Evolutionary conservation across 2,797 vertebrate genomes (phyloP).

Genomic region (Acanthurus tractus): DNA sequence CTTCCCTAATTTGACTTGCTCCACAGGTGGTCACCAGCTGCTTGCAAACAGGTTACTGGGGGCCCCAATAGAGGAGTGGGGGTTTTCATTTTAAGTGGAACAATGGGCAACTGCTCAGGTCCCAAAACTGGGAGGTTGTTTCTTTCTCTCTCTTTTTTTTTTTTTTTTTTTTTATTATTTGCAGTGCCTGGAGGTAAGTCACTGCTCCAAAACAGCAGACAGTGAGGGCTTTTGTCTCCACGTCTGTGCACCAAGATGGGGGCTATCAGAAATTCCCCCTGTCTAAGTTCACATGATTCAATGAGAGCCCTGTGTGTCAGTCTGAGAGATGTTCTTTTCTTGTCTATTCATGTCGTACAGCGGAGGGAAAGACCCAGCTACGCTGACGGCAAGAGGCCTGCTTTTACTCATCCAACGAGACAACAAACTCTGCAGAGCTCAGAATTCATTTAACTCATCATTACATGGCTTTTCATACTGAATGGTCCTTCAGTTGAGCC

Average conservation of each 20-base stretch:
- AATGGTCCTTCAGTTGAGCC: slow-evolving; percentile 41
- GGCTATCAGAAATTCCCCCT: slow-evolving; percentile 82
- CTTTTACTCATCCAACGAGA: slow-evolving; percentile 77
- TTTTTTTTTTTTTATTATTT: slow-evolving; percentile 84
- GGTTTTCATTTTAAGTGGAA: slow-evolving; percentile 70
- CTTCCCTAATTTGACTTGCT: slow-evolving; percentile 95
- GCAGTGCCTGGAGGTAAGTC: slow-evolving; percentile 92
- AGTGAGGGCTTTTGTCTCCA: slow-evolving; percentile 93
- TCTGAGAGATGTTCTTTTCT: slow-evolving; percentile 88
- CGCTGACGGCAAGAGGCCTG: slow-evolving; percentile 71
- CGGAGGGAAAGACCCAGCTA: slow-evolving; percentile 76
- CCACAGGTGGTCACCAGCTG: slow-evolving; percentile 97
- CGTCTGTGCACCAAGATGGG: slow-evolving; percentile 86
- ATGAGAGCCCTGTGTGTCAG: slow-evolving; percentile 88
- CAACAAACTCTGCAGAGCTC: slow-evolving; percentile 70
- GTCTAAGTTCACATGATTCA: slow-evolving; percentile 91
- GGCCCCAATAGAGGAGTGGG: slow-evolving; percentile 50
- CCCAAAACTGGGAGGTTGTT: slow-evolving; percentile 89
- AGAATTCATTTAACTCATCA: slow-evolving; percentile 78
- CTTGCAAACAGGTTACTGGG: slow-evolving; percentile 91
- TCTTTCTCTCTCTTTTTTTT: slow-evolving; percentile 81
- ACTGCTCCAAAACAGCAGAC: slow-evolving; percentile 84
- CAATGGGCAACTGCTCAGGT: slow-evolving; percentile 87
- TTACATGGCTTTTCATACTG: slow-evolving; percentile 50
- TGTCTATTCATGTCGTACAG: slow-evolving; percentile 86